Evolutionary conservation across 2,797 vertebrate genomes (phyloP), one percentile per base, ranked within the genome.

Genomic region (Choloepus didactylus): DNA sequence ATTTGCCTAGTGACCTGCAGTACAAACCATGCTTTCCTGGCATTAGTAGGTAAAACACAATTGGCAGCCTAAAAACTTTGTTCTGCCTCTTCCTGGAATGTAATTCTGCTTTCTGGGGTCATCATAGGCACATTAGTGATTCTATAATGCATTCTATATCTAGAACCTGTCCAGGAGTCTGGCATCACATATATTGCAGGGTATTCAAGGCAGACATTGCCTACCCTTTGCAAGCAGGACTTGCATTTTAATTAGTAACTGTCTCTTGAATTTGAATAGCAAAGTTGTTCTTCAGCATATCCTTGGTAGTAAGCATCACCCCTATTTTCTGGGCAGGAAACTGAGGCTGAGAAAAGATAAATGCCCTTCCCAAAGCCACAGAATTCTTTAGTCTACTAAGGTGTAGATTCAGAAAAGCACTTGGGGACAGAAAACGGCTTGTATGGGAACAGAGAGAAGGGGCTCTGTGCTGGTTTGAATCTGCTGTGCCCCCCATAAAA

Each of bases 161-260:
- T 9, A 95, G 95, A 23, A 70, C 23, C n/a, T 88, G 29, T n/a
- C 19, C 4, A 70, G 29, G 27, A 96, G 27, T 3, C 35, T 79
- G 66, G 66, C 21, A 41, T 31, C 38, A 95, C 83, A 29, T 44
- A 92, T 93, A 93, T 83, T 80, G 0, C 77, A 79, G 5, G 27
- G 11, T 93, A 88, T 66, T 80, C 19, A 70, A 46, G 25, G 18
- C 25, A 77, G 89, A 70, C 18, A 69, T 69, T 85, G 6, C 18
- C 8, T 82, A 93, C 85, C 64, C 3, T 91, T 87, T 91, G n/a
- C 5, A 82, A 89, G 49, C 8, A 73, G 31, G 29, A 41, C 3
- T 92, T 87, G 23, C 18, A 44, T 72, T 93, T 95, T 64, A 75
- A 80, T 81, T 41, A 91, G 25, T 64, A 86, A 93, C 12, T 25